Percentiles rank a stretch among this genome's conserved stretches.
phyloP scores from a whole-genome alignment of 2,113 vertebrate genomes.

The Macroglossus sobrinus region DNA sequence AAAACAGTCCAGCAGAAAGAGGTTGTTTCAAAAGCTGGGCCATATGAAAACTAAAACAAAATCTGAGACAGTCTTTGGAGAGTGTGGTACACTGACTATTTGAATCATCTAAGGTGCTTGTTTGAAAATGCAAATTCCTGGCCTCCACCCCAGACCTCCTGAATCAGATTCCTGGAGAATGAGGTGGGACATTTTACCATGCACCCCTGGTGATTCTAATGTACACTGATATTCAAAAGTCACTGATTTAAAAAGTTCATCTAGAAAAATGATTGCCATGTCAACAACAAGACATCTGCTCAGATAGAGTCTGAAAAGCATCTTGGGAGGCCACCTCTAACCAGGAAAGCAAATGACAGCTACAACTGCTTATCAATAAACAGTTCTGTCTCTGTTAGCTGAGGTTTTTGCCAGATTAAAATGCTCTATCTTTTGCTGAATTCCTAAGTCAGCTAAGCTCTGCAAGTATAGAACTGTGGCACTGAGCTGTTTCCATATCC shows the following conservation, averaged over 20 bases:
- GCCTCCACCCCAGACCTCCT: neutral
- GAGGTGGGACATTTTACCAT: neutral
- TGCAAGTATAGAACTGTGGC: neutral
- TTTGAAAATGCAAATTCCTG: neutral
- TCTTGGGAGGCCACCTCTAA: neutral
- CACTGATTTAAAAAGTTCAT: neutral
- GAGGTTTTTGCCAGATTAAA: constrained; percentile 15
- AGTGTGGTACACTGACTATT: neutral
- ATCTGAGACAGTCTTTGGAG: neutral
- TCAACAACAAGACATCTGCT: constrained; percentile 30
- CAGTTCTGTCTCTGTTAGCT: neutral
- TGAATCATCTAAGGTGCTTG: neutral
- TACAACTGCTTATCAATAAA: neutral
- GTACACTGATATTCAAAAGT: neutral
- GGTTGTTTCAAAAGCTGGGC: constrained; percentile 44
- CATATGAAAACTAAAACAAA: constrained; percentile 2
- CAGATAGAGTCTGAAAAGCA: neutral
- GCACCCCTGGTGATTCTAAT: neutral
- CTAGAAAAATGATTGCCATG: neutral
- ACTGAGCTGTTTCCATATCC: neutral
- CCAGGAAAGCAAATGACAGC: neutral
- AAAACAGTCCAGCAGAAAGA: neutral
- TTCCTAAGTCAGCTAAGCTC: neutral
- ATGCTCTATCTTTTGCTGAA: neutral
- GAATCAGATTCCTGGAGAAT: neutral